Base-by-base conservation (phyloP, 2,113 vertebrate species). In the Spheniscus mendiculus region DNA sequence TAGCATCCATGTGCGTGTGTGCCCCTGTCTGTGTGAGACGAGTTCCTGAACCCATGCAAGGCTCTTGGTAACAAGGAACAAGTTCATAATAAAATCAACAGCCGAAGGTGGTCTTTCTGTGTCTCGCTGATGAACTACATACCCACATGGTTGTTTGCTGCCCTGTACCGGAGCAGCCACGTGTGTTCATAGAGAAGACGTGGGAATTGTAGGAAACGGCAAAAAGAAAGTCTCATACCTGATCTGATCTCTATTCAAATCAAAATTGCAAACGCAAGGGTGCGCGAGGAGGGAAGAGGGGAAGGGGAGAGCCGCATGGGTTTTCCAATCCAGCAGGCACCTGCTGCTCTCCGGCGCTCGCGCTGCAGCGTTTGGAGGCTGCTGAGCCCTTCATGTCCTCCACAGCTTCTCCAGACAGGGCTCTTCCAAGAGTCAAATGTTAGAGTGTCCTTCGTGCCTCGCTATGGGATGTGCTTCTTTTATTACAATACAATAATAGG, bases 81-180 rank as follows among this genome's bases (percentile, higher is more conserved):
- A 9, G 72, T 18, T 61, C 12, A 6, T 8, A 8, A 44, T 40
- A 44, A 83, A 89, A 19, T 17, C 66, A 12, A 20, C 47, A 61
- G 42, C 36, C 14, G 1, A 8, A 79, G 62, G 53, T 53, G 50
- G 9, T 22, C 38, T 15, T 45, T 26, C 70, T 20, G n/a, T 4
- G 5, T 3, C 36, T 29, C 3, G 2, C 56, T 15, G 56, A 8
- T 8, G 29, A 52, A 0, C 36, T 15, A 6, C 61, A 12, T 5
- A 15, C 19, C 30, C 38, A 7, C 12, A 5, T 0, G 1, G 13
- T 10, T 34, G 32, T 17, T 17, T 36, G 21, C 5, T n/a, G n/a
- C 15, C 17, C 18, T 2, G 10, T 9, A 13, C 14, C 9, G 4
- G 12, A 11, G 8, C 44, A 5, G 8, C 13, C 2, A 0, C 4